phyloP scores from a whole-genome alignment of 2,797 vertebrate species.

The Mus spretus region DNA sequence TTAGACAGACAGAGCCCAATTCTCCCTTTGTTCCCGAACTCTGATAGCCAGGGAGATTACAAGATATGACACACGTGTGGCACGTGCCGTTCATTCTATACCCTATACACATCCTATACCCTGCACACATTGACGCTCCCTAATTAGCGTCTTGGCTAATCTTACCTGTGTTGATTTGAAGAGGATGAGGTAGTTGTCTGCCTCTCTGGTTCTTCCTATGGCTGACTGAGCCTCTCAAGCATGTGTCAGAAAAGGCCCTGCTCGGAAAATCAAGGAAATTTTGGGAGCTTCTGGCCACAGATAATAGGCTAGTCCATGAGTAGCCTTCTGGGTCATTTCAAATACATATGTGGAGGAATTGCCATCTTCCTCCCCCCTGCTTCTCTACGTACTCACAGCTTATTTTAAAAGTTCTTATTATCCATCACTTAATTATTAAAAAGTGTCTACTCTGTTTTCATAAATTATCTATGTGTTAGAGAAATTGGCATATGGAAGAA shows the following conservation, averaged over 20 bases:
- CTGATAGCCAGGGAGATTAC: constrained; percentile 86
- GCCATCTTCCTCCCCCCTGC: constrained; percentile 56
- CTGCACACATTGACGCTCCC: constrained; percentile 56
- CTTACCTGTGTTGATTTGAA: constrained; percentile 89
- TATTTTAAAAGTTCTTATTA: constrained; percentile 86
- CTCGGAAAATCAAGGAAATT: constrained; percentile 79
- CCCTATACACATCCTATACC: constrained; percentile 73
- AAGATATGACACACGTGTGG: constrained; percentile 85
- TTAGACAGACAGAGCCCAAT: constrained; percentile 89
- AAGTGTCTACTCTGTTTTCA: constrained; percentile 89
- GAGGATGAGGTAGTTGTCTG: constrained; percentile 80
- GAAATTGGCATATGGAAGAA: constrained; percentile 76
- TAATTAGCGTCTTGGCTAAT: constrained; percentile 87
- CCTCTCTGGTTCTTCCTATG: constrained; percentile 80
- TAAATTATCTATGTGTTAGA: constrained; percentile 90
- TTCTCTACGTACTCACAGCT: constrained; percentile 75
- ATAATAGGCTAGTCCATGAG: constrained; percentile 28
- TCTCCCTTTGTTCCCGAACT: constrained; percentile 88
- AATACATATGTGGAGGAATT: constrained; percentile 60
- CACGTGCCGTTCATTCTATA: constrained; percentile 80
- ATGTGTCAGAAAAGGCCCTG: constrained; percentile 50
- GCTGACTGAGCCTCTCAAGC: neutral
- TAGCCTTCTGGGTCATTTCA: constrained; percentile 42
- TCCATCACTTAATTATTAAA: constrained; percentile 91
- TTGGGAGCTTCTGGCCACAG: neutral